These are phyloP conservation scores for Schizaphis graminum DNA, from an alignment of 2,888 invertebrate species.

Conservation along the genomic window DNA sequence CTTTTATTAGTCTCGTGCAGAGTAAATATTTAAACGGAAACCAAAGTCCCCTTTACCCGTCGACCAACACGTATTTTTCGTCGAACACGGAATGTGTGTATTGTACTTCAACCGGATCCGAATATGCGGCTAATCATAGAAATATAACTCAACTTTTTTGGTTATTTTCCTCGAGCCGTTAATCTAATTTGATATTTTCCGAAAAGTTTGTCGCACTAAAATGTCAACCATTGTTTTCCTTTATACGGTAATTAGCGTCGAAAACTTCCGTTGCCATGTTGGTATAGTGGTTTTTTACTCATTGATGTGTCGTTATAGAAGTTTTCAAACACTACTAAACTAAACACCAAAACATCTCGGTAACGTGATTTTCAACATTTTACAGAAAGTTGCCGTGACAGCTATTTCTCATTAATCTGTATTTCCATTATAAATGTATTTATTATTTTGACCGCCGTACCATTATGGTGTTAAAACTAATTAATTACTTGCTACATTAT, in stretches of 20 bases:
- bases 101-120: background rate
- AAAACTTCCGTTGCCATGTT: conserved; percentile 28
- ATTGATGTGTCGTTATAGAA: conserved; percentile 1
- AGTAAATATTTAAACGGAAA: background rate
- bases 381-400: background rate
- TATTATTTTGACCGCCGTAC: background rate
- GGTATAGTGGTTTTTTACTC: conserved; percentile 48
- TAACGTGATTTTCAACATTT: conserved; percentile 25
- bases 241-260: conserved; percentile 34
- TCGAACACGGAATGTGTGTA: background rate
- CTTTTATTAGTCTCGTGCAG: background rate
- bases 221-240: conserved; percentile 42
- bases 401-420: background rate
- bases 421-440: conserved; percentile 21
- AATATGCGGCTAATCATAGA: background rate
- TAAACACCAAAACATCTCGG: conserved; percentile 20
- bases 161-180: background rate
- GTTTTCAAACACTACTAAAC: conserved; percentile 25
- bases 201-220: background rate
- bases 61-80: background rate
- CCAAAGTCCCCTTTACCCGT: background rate
- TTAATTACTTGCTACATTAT: background rate
- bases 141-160: background rate
- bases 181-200: conserved; percentile 44
- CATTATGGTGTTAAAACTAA: background rate